phyloP scores from a whole-genome alignment of 2,113 vertebrate species.

The Brienomyrus longianalis region DNA sequence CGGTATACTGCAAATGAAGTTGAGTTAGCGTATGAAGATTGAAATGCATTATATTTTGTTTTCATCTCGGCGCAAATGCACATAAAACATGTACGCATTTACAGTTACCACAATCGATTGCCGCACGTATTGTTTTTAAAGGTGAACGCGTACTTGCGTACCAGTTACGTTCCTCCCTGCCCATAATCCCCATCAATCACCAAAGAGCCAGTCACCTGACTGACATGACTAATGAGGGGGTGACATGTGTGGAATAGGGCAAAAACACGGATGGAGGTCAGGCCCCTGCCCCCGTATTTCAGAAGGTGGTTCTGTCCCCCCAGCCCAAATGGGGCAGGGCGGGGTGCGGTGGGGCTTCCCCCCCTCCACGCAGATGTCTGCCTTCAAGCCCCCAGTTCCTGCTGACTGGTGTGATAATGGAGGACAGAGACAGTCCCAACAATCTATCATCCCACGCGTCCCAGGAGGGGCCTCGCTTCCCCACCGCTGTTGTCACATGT shows the following conservation, averaged over 20 bases:
- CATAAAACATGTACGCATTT: no score
- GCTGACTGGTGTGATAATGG: constrained; percentile 20
- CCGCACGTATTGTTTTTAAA: no score
- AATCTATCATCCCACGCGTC: background rate
- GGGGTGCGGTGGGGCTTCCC: background rate
- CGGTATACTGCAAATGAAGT: no score
- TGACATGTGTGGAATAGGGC: background rate
- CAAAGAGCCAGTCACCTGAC: background rate
- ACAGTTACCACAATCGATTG: no score
- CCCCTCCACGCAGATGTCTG: background rate
- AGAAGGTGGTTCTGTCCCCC: background rate
- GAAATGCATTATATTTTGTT: no score
- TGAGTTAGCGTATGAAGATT: no score
- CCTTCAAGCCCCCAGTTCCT: background rate
- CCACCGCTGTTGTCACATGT: background rate
- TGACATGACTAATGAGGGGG: background rate
- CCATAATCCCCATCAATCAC: background rate
- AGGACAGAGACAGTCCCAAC: background rate
- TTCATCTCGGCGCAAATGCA: no score
- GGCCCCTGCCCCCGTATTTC: background rate
- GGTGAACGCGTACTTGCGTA: no score
- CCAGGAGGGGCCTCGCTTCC: background rate
- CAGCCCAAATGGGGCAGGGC: background rate
- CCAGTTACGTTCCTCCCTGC: no score
- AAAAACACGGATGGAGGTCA: background rate